Evolutionary conservation across 2,797 vertebrate genomes (phyloP).

Genomic region (Macrochelys suwanniensis): DNA sequence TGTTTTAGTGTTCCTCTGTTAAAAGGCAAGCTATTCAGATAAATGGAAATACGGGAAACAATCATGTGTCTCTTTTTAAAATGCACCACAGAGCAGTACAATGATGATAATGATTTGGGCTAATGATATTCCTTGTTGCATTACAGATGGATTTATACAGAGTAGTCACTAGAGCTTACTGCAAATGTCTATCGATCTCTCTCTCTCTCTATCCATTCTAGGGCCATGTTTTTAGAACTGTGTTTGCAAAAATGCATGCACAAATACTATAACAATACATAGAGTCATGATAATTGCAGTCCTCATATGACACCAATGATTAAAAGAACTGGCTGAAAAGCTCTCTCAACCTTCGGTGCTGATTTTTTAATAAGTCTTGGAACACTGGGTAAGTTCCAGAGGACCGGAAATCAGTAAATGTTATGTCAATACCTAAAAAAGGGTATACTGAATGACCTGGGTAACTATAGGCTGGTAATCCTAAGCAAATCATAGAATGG

Average conservation of each 20-base stretch:
- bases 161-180: neutral
- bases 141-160: neutral
- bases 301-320: neutral
- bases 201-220: neutral
- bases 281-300: neutral
- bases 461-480: neutral
- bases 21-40: neutral
- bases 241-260: neutral
- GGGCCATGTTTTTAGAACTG: neutral
- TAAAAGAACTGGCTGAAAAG: neutral
- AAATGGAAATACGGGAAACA: neutral
- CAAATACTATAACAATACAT: neutral
- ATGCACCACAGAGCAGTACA: neutral
- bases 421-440: neutral
- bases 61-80: neutral
- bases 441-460: neutral
- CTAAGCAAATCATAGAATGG: neutral
- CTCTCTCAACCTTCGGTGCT: neutral
- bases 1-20: neutral
- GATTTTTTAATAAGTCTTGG: neutral
- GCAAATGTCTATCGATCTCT: neutral
- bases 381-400: neutral
- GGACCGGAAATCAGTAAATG: neutral
- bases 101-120: neutral
- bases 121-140: neutral